phyloP scores from a whole-genome alignment of 2,797 vertebrate genomes.

The Hozukius guyotensis region DNA sequence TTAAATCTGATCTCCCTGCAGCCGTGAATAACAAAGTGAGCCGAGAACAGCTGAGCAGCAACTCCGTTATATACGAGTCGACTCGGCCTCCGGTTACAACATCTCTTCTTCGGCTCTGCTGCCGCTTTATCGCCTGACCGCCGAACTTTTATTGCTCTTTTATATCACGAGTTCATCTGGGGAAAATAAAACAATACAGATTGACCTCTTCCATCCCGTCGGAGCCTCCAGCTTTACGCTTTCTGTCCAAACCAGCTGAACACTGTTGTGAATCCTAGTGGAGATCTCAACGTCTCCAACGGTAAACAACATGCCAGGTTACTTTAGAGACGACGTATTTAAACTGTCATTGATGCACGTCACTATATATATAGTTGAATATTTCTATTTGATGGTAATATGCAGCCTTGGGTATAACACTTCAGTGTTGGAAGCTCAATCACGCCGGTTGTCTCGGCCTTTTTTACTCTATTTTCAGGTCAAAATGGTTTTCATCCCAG shows the following conservation, averaged over 20 bases:
- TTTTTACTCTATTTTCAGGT: neutral
- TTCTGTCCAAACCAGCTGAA: neutral
- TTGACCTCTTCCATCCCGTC: neutral
- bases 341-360: no score
- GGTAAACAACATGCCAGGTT: no score
- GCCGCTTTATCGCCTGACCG: neutral
- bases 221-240: neutral
- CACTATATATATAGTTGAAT: no score
- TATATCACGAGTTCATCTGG: neutral
- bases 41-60: neutral
- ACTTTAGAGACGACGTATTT: neutral
- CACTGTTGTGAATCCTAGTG: neutral
- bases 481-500: neutral
- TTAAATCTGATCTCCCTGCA: slow-evolving; percentile 4
- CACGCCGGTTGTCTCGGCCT: no score
- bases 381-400: neutral
- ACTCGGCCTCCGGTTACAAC: neutral
- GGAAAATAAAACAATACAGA: neutral
- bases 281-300: neutral
- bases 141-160: neutral
- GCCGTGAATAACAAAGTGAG: slow-evolving; percentile 9
- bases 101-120: slow-evolving; percentile 6
- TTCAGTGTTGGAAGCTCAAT: no score
- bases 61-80: neutral
- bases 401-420: neutral